Evolutionary conservation across 2,797 vertebrate species (phyloP).

Genomic region (Intellagama lesueurii): DNA sequence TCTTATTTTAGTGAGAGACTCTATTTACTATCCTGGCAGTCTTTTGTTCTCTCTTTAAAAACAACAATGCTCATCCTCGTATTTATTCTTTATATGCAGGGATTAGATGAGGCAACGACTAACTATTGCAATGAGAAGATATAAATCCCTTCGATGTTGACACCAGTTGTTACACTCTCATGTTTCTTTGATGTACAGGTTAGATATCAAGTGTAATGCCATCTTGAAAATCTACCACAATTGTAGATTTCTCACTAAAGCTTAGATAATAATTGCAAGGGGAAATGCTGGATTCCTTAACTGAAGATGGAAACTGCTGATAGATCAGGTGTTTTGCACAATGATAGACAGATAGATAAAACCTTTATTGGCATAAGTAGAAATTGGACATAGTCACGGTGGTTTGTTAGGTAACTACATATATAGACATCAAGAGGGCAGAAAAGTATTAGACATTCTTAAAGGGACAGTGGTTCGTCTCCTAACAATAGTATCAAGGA

Average conservation of each 20-base stretch:
- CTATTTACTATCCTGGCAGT: not conserved
- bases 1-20: not conserved
- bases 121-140: not conserved
- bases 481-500: no score
- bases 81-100: not conserved
- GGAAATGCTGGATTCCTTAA: not conserved
- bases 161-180: accelerated
- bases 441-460: no score
- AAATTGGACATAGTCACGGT: no score
- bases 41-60: not conserved
- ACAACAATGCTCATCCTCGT: not conserved
- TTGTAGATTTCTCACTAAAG: not conserved
- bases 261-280: not conserved
- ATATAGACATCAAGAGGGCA: no score
- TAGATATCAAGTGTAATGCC: not conserved
- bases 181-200: not conserved
- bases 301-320: not conserved
- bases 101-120: constrained; percentile 19
- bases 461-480: no score
- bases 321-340: not conserved
- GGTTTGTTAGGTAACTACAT: no score
- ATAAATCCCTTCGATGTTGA: not conserved
- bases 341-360: not conserved
- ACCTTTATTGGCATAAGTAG: no score
- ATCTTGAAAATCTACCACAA: not conserved